A percentile compares a stretch with the other conserved stretches of the same genome.
Conservation (phyloP, 2,113 vertebrate genomes). For the Dicaeum eximium region DNA sequence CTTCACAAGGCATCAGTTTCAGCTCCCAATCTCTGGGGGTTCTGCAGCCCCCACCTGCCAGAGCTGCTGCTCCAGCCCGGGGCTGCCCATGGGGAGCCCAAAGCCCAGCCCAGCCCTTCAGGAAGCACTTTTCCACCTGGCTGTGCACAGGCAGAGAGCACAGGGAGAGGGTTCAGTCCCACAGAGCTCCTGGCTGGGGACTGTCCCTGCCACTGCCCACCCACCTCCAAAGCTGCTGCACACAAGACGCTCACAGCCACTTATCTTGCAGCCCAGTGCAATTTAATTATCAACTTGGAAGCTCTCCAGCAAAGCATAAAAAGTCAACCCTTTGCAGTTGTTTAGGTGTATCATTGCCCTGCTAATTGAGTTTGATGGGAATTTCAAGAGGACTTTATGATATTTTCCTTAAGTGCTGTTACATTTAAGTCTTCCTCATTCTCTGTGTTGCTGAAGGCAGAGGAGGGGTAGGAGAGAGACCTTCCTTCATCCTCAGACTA, state of each 20-base stretch:
- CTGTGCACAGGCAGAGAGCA: background rate
- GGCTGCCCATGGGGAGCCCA: background rate
- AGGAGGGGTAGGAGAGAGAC: background rate
- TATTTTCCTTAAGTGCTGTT: constrained; percentile 15
- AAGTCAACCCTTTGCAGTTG: constrained; percentile 9
- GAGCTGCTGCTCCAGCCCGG: background rate
- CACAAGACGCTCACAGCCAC: background rate
- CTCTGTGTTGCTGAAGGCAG: background rate
- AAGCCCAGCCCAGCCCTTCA: background rate
- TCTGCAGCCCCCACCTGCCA: background rate
- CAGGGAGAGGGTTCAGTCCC: background rate
- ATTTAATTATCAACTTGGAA: constrained; percentile 51
- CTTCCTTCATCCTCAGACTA: background rate
- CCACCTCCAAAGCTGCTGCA: background rate
- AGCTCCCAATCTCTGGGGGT: background rate
- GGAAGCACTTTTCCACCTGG: background rate
- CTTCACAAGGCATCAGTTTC: background rate
- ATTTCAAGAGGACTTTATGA: constrained; percentile 40
- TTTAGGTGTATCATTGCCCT: constrained; percentile 26
- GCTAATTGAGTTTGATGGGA: constrained; percentile 51
- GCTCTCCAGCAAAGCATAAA: constrained; percentile 33
- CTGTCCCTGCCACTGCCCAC: background rate
- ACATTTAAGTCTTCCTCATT: background rate
- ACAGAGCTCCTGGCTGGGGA: background rate
- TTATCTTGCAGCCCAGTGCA: background rate